phyloP scores from a whole-genome alignment of 1,140 invertebrate species.

The Bombus picipes region DNA sequence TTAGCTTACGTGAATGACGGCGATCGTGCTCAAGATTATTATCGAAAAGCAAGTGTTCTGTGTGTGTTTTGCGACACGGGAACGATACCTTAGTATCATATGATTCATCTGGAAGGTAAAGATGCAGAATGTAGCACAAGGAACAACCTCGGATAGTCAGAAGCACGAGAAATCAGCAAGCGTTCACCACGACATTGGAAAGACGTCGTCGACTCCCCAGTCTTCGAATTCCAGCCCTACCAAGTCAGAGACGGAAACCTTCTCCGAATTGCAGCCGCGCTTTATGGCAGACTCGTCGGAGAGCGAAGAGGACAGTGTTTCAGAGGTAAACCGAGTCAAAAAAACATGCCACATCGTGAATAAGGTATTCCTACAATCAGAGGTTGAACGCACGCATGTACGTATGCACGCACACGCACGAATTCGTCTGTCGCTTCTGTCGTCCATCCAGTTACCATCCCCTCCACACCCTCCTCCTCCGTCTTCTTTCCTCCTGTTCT shows the following conservation, averaged over 20 bases:
- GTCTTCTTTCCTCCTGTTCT: constrained; percentile 15
- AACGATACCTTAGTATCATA: constrained; percentile 84
- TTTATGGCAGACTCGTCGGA: constrained; percentile 95
- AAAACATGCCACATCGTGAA: constrained; percentile 54
- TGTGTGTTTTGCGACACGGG: constrained; percentile 79
- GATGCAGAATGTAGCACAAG: constrained; percentile 94
- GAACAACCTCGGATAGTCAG: constrained; percentile 88
- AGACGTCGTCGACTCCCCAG: constrained; percentile 85
- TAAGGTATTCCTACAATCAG: constrained; percentile 38
- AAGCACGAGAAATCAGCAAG: constrained; percentile 87
- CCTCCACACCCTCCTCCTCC: neutral
- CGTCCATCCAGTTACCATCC: constrained; percentile 28
- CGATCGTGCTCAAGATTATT: constrained; percentile 78
- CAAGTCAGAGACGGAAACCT: constrained; percentile 90
- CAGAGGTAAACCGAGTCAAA: constrained; percentile 87
- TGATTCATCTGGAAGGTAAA: constrained; percentile 87
- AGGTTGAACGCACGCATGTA: constrained; percentile 46
- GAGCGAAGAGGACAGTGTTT: constrained; percentile 96
- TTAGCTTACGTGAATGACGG: constrained; percentile 88
- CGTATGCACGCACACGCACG: constrained; percentile 24
- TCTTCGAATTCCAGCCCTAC: constrained; percentile 86
- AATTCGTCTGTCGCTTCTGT: constrained; percentile 35
- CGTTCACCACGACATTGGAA: constrained; percentile 84
- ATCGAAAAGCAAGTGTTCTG: constrained; percentile 70
- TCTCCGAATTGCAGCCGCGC: constrained; percentile 89